Percentiles rank a stretch among this genome's conserved stretches.
Conservation (phyloP, 2,888 invertebrate genomes). For the Drosophila mimica region DNA sequence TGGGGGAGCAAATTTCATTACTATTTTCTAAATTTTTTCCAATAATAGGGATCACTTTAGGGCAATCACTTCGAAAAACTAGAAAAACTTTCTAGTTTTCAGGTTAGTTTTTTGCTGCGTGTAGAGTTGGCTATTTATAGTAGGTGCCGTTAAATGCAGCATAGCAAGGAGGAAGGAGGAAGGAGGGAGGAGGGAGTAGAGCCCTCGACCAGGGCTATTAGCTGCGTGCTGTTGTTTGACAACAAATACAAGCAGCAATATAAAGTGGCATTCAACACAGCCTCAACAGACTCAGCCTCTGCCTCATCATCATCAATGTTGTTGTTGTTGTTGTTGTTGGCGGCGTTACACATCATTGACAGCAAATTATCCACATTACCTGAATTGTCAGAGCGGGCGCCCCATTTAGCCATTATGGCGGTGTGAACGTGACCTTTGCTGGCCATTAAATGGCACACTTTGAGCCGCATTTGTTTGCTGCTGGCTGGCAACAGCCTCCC, state of each 20-base stretch:
- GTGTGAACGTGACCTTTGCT: slow-evolving; percentile 83
- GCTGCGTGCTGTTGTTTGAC: slow-evolving; percentile 75
- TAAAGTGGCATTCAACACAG: slow-evolving; percentile 13
- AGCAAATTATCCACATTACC: slow-evolving; percentile 85
- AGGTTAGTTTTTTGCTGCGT: not conserved
- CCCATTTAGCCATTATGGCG: slow-evolving; percentile 76
- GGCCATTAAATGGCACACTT: slow-evolving; percentile 83
- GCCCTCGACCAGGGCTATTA: slow-evolving; percentile 63
- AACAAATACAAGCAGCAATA: slow-evolving; percentile 73
- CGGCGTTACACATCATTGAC: slow-evolving; percentile 84
- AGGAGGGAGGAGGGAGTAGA: not conserved
- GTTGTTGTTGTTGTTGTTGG: slow-evolving; percentile 29
- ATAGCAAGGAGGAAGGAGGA: not conserved
- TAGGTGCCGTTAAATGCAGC: slow-evolving; percentile 73
- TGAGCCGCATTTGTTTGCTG: slow-evolving; percentile 71
- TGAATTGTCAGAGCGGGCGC: slow-evolving; percentile 82
- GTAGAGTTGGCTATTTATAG: slow-evolving; percentile 60
- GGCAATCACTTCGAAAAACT: not conserved
- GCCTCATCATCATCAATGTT: slow-evolving; percentile 24
- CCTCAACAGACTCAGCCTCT: not conserved
- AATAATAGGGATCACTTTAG: no score
- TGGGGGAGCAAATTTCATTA: no score
- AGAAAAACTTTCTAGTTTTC: not conserved
- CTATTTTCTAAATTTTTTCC: no score
- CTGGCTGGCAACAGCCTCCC: slow-evolving; percentile 22